These are phyloP conservation scores for Shargacucullia verbasci DNA, from an alignment of 2,888 invertebrate species.

Conservation along the genomic window DNA sequence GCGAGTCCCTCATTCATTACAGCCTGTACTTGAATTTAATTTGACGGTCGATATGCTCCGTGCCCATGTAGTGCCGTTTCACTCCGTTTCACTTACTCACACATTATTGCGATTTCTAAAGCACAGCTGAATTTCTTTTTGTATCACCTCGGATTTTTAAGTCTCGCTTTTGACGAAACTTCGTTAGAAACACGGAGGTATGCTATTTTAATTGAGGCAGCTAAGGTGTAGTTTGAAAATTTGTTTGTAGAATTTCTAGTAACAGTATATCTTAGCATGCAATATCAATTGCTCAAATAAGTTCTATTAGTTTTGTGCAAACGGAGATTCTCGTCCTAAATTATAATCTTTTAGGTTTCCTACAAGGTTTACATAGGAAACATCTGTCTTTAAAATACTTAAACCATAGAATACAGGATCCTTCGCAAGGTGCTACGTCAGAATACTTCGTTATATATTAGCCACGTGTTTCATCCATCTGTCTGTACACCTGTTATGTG, in stretches of 20 bases:
- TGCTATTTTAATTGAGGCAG: constrained; percentile 41
- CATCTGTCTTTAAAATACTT: constrained; percentile 1
- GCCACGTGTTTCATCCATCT: constrained; percentile 69
- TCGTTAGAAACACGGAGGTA: constrained; percentile 27
- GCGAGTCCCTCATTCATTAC: constrained; percentile 62
- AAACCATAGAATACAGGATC: constrained; percentile 6
- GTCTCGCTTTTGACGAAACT: constrained; percentile 41
- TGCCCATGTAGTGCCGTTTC: constrained; percentile 81
- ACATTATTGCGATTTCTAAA: constrained; percentile 77
- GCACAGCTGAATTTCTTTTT: constrained; percentile 73
- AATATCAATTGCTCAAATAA: constrained; percentile 5
- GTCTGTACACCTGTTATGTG: constrained; percentile 57
- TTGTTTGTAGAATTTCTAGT: constrained; percentile 3
- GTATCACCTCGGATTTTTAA: constrained; percentile 59
- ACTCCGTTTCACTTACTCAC: constrained; percentile 77
- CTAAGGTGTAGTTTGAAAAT: constrained; percentile 9
- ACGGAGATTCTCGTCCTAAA: constrained; percentile 12
- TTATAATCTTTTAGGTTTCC: neutral
- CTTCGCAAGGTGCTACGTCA: constrained; percentile 31
- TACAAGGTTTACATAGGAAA: neutral
- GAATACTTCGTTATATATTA: constrained; percentile 7
- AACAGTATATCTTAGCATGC: neutral
- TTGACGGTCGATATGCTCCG: constrained; percentile 84
- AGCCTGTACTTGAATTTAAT: constrained; percentile 78
- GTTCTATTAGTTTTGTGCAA: constrained; percentile 4